Evolutionary conservation across 1,140 invertebrate genomes (phyloP), one percentile per base, ranked within the genome.

Genomic region (Drosophila nigromelanica): DNA sequence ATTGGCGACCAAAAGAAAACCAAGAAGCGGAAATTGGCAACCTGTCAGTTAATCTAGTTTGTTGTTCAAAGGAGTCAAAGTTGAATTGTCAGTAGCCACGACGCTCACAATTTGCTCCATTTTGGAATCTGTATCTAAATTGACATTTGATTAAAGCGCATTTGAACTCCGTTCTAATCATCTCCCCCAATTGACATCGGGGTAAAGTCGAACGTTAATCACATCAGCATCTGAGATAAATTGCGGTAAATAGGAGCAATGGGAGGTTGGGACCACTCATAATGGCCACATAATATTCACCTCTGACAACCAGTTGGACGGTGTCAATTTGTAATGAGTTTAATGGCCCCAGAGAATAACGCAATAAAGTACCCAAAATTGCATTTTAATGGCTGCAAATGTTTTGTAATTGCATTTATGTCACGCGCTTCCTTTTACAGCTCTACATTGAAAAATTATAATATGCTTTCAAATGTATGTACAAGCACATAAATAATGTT

Each of bases 61-160:
- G 51, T 4, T 55, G 4, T 55, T 55, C 45, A 48, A 39, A 64
- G 27, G 10, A 45, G 35, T 48, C 51, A 50, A 35, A 35, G 10
- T 51, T 18, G 39, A 30, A 33, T 27, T 27, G 58, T 40, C 63
- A 27, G 33, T 10, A 50, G 55, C 37, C 37, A 7, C 24, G n/a
- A n/a, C n/a, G n/a, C n/a, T n/a, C n/a, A n/a, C 71, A 75, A 21
- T 21, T 18, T 11, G 18, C 12, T 67, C 60, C 73, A 80, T 86
- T 80, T 47, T 3, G 64, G 54, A 67, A 70, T 70, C 58, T 69
- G 77, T 56, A 68, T 64, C 59, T 74, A 77, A 86, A 86, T 81
- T 86, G 81, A 85, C 81, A 75, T 85, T 86, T 85, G 74, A 85
- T 77, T 80, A 85, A 83, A 76, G 76, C 80, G 76, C 59, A 59